Conservation (phyloP, 2,113 vertebrate genomes). For the Chlorodrepanis virens region DNA sequence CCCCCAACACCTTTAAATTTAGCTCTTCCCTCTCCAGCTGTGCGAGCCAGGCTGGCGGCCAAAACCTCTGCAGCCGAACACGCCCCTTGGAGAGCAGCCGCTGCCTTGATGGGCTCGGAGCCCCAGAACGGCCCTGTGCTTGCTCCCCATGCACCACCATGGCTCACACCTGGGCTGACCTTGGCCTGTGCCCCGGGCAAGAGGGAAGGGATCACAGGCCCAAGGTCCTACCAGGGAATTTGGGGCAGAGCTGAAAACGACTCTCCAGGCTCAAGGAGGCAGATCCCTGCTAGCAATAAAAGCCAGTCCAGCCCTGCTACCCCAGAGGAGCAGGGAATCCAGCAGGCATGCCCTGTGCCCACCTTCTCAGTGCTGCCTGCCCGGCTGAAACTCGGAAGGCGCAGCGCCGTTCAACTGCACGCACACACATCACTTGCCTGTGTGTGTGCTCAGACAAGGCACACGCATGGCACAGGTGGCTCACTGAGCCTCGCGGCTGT, state of each 20-base stretch:
- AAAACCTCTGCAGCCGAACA: not conserved
- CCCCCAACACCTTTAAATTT: slow-evolving; percentile 5
- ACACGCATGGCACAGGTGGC: accelerated
- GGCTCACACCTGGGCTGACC: not conserved
- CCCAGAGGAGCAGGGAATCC: accelerated
- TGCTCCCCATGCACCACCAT: accelerated
- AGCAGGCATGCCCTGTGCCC: not conserved
- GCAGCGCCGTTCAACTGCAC: accelerated
- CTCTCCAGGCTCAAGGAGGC: not conserved
- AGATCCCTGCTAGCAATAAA: not conserved
- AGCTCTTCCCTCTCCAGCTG: not conserved
- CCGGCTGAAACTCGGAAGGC: accelerated
- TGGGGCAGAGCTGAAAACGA: not conserved
- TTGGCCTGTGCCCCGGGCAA: not conserved
- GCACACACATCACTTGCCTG: accelerated
- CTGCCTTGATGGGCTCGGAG: accelerated
- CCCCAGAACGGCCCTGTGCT: not conserved
- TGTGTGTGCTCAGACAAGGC: accelerated
- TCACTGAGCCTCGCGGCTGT: accelerated
- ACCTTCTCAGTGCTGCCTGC: accelerated
- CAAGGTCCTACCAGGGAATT: not conserved
- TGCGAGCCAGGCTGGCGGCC: not conserved
- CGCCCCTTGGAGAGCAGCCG: not conserved
- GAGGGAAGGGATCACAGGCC: accelerated
- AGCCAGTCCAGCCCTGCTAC: not conserved